phyloP scores from a whole-genome alignment of 2,888 invertebrate genomes.

The Stenchaetothrips biformis region DNA sequence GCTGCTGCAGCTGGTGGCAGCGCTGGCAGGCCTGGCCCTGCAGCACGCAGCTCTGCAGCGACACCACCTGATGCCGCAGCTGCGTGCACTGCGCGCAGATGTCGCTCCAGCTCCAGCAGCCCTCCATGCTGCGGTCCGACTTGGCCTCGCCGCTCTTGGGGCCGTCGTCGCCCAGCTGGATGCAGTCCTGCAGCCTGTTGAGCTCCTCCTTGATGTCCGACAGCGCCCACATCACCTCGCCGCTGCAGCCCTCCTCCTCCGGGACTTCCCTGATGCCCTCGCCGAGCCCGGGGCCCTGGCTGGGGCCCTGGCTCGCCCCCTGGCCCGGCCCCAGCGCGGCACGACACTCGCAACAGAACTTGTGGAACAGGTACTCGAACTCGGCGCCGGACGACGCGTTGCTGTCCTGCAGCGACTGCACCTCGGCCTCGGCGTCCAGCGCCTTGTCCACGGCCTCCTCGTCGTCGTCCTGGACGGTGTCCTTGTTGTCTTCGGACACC shows the following conservation, averaged over 20 bases:
- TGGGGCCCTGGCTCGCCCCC: no score
- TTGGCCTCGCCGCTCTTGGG: neutral
- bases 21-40: slow-evolving; percentile 47
- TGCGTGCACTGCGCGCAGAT: slow-evolving; percentile 55
- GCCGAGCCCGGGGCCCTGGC: slow-evolving; percentile 47
- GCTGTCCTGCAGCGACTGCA: slow-evolving; percentile 45
- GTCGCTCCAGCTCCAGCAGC: slow-evolving; percentile 8
- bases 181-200: slow-evolving; percentile 43
- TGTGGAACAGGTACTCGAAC: slow-evolving; percentile 62
- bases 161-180: slow-evolving; percentile 34
- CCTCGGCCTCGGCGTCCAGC: neutral
- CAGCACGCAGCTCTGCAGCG: slow-evolving; percentile 42
- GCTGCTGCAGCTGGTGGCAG: slow-evolving; percentile 50
- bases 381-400: slow-evolving; percentile 60
- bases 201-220: slow-evolving; percentile 45
- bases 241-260: slow-evolving; percentile 45
- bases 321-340: slow-evolving; percentile 52
- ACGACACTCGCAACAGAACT: slow-evolving; percentile 59
- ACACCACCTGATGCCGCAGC: slow-evolving; percentile 52
- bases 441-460: slow-evolving; percentile 38
- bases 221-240: slow-evolving; percentile 49
- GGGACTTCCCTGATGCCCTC: slow-evolving; percentile 42
- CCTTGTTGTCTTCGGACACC: slow-evolving; percentile 40
- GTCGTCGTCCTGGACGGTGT: slow-evolving; percentile 38
- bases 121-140: slow-evolving; percentile 9